Conservation (phyloP, 2,888 invertebrate species). For the Heteromyza rotundicornis region DNA sequence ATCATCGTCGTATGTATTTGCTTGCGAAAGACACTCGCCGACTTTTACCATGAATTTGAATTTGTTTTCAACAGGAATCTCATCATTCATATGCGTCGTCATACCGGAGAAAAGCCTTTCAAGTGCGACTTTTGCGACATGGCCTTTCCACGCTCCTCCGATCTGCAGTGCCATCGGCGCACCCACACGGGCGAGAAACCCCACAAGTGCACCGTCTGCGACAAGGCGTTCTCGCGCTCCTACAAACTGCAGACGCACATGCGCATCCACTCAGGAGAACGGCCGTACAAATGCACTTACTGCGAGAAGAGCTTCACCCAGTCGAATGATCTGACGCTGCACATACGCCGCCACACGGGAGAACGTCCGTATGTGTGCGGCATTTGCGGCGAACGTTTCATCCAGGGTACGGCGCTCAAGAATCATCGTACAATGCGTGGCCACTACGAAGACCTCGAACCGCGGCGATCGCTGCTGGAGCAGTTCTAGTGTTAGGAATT, state of each 20-base stretch:
- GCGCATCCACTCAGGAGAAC: constrained; percentile 66
- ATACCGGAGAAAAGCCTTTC: constrained; percentile 72
- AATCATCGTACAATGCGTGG: constrained; percentile 68
- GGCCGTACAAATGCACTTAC: constrained; percentile 69
- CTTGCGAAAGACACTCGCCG: too few species aligned
- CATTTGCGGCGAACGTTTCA: constrained; percentile 59
- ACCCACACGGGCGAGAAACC: constrained; percentile 71
- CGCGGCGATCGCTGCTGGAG: background rate
- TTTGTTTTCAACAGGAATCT: too few species aligned
- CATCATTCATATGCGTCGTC: constrained; percentile 72
- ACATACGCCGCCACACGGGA: constrained; percentile 74
- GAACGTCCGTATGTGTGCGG: constrained; percentile 46
- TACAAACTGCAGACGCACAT: constrained; percentile 70
- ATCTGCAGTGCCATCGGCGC: constrained; percentile 68
- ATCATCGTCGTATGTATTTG: constrained; percentile 68
- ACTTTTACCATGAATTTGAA: too few species aligned
- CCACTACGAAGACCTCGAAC: constrained; percentile 41
- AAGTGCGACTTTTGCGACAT: constrained; percentile 70
- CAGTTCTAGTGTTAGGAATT: too few species aligned
- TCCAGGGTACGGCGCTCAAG: constrained; percentile 72
- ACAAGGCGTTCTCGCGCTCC: constrained; percentile 67
- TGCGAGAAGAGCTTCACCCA: constrained; percentile 69
- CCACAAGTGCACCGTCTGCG: constrained; percentile 59
- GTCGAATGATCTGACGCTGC: constrained; percentile 74
- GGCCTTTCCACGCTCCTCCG: constrained; percentile 70